Evolutionary conservation across 2,113 vertebrate species (phyloP), one percentile per base, ranked within the genome.

Genomic region (Irena cyanogastra): DNA sequence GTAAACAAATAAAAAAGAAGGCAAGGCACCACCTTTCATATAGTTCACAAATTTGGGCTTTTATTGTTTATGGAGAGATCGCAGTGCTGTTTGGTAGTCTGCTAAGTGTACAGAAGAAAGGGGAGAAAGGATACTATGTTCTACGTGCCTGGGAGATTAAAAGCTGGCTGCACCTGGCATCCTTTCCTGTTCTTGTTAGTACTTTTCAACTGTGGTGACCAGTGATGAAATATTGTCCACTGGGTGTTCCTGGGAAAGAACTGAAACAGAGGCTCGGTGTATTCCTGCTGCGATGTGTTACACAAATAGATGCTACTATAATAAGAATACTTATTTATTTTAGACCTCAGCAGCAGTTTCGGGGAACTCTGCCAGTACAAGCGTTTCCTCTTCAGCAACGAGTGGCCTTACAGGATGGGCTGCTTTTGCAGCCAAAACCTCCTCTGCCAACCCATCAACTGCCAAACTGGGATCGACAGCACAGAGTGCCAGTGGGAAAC

Each of bases 391-490:
- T 71, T 98, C 98, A 35, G 97, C 98, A 50, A 97, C 98, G 53
- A 99, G 99, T 75, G 99, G 98, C 78, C 98, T 99, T 50, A 99
- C 98, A 18, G 99, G 99, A 70, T 99, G 99, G 99, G 99, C 99
- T 59, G 99, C 99, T 22, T 99, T 99, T 94, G 99, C 98, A 54
- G 99, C 99, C 95, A 99, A 99, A 97, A 99, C 98, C 11, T 98
- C 97, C 53, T 97, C 99, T 78, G 97, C 99, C 41, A 97, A 98
- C 56, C 98, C 99, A 7, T 97, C 98, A 41, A 97, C 98, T 91
- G 89, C 99, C 92, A 99, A 99, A 97, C 91, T 99, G 80, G 98
- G 98, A 93, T 97, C 98, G 26, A 93, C 98, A 13, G 94, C 98
- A 23, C 98, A 98, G 70, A 98, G 97, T 5, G 85, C 95, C 74